Evolutionary conservation across 2,797 vertebrate species (phyloP).

Genomic region (Limnodromus scolopaceus): DNA sequence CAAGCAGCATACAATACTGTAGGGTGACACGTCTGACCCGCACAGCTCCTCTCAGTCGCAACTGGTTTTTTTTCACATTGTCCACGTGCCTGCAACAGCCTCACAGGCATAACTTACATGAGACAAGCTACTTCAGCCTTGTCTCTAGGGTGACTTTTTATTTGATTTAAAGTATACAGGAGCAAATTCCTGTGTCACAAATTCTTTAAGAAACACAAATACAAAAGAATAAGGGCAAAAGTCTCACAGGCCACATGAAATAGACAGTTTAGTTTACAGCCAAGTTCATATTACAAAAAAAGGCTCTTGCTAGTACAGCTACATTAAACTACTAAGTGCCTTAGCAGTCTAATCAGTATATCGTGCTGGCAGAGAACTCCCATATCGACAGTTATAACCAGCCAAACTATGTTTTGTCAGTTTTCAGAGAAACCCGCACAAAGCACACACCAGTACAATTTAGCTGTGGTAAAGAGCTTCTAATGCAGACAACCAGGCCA

Average conservation of each 20-base stretch:
- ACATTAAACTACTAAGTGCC: not conserved
- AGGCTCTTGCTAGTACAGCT: not conserved
- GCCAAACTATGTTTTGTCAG: not conserved
- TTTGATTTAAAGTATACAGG: not conserved
- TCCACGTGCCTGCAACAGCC: not conserved
- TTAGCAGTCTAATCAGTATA: not conserved
- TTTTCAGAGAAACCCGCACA: not conserved
- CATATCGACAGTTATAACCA: not conserved
- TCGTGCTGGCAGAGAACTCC: not conserved
- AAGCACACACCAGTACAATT: not conserved
- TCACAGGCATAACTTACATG: not conserved
- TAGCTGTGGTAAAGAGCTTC: not conserved
- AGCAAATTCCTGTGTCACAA: not conserved
- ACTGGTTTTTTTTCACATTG: not conserved
- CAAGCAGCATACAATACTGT: not conserved
- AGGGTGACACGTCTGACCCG: rapidly evolving
- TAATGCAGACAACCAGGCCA: not conserved
- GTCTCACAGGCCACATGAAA: not conserved
- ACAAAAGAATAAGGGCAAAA: not conserved
- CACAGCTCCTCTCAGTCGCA: not conserved
- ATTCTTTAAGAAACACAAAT: not conserved
- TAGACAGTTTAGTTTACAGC: not conserved
- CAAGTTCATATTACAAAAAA: not conserved
- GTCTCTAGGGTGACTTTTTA: not conserved
- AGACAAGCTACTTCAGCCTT: not conserved